Evolutionary conservation across 37 sponge, comb jelly and placozoan genomes (phyloP).

Genomic region (Chondrosia reniformis): DNA sequence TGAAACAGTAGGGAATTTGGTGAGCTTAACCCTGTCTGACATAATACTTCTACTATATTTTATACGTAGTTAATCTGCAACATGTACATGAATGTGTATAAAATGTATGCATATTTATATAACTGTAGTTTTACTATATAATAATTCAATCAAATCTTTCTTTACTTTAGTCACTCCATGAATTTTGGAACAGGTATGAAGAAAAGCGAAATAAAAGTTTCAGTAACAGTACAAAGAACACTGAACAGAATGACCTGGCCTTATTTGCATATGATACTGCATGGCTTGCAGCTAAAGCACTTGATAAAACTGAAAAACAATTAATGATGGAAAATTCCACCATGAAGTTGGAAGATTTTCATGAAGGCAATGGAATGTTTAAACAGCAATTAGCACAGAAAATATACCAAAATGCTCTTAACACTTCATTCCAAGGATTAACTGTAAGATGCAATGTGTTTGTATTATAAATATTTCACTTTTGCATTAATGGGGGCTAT

Average conservation of each 20-base stretch:
- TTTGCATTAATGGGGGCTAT: background rate
- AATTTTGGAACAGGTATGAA: background rate
- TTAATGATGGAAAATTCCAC: background rate
- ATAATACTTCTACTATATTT: no score
- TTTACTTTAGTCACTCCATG: background rate
- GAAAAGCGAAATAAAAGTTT: background rate
- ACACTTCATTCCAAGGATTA: background rate
- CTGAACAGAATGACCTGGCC: background rate
- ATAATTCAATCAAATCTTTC: background rate
- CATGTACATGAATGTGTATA: no score
- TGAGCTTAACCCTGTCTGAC: no score
- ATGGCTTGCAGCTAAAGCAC: background rate
- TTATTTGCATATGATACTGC: background rate
- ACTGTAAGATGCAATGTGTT: background rate
- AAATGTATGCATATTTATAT: background rate
- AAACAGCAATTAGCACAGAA: background rate
- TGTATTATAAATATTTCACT: background rate
- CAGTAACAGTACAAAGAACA: background rate
- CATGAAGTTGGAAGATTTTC: background rate
- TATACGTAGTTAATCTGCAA: no score
- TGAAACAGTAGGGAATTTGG: background rate
- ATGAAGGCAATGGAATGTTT: background rate
- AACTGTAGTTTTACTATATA: background rate
- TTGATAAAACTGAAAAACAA: background rate
- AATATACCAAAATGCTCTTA: background rate